Percentiles rank a stretch among this genome's conserved stretches.
These are phyloP conservation scores for Dilophus febrilis DNA, from an alignment of 2,888 invertebrate species.

Conservation along the genomic window DNA sequence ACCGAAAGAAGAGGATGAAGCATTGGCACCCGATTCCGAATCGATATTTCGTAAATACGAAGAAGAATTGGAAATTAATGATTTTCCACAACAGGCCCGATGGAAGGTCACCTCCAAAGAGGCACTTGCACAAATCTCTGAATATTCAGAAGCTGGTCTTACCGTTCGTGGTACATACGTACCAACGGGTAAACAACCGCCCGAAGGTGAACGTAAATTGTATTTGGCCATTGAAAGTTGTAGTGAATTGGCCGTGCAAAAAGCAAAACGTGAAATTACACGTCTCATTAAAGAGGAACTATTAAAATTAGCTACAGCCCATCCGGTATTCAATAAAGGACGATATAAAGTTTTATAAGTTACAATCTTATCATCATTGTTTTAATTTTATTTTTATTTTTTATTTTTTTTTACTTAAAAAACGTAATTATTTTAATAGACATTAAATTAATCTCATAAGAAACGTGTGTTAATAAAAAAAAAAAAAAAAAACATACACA, in stretches of 20 bases:
- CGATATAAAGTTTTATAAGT: conserved; percentile 81
- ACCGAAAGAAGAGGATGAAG: conserved; percentile 68
- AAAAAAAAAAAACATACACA: too few species aligned
- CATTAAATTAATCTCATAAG: too few species aligned
- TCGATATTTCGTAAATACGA: conserved; percentile 81
- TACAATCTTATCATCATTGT: too few species aligned
- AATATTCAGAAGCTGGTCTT: conserved; percentile 97
- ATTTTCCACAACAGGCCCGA: conserved; percentile 97
- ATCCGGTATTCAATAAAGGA: conserved; percentile 77
- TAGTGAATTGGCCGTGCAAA: conserved; percentile 86
- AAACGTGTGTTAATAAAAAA: too few species aligned
- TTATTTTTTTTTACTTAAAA: too few species aligned
- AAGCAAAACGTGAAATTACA: conserved; percentile 94
- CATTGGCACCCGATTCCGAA: conserved; percentile 47
- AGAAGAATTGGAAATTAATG: conserved; percentile 98
- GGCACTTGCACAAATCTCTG: conserved; percentile 92
- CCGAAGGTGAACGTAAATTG: conserved; percentile 86
- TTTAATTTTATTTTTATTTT: too few species aligned
- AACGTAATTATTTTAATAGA: too few species aligned
- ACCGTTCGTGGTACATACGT: conserved; percentile 97
- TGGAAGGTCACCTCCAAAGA: conserved; percentile 98
- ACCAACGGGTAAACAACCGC: conserved; percentile 70
- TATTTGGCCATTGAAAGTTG: conserved; percentile 98
- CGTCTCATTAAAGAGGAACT: conserved; percentile 96
- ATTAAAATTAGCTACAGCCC: conserved; percentile 72